Conservation (phyloP, 2,113 vertebrate genomes). For the Ibidorhyncha struthersii region DNA sequence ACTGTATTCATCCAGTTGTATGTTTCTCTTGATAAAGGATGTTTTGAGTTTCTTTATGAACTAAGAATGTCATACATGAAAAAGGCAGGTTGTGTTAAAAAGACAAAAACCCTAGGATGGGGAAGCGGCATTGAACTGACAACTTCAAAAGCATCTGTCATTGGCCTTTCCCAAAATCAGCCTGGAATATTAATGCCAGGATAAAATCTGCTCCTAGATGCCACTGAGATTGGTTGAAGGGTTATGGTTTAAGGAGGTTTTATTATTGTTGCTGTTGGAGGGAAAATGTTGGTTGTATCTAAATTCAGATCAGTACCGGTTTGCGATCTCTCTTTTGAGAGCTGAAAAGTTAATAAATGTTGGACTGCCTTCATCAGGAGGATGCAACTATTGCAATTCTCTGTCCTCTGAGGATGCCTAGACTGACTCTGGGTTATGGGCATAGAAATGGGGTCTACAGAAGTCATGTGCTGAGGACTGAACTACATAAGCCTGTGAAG, state of each 20-base stretch:
- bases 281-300: background rate
- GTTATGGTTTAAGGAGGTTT: background rate
- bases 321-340: background rate
- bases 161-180: background rate
- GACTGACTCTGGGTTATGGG: background rate
- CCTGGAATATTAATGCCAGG: background rate
- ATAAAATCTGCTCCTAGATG: background rate
- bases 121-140: background rate
- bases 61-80: background rate
- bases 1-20: background rate
- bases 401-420: background rate
- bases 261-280: background rate
- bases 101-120: background rate
- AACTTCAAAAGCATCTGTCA: background rate
- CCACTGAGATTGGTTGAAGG: background rate
- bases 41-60: background rate
- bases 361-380: background rate
- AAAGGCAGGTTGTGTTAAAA: background rate
- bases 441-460: background rate
- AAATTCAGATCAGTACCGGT: background rate
- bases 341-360: background rate
- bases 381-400: background rate
- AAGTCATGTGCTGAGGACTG: background rate
- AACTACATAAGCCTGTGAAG: background rate
- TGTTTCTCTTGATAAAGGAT: background rate